Base-by-base conservation (phyloP, 2,797 vertebrate species). In the Neopelma chrysocephalum region DNA sequence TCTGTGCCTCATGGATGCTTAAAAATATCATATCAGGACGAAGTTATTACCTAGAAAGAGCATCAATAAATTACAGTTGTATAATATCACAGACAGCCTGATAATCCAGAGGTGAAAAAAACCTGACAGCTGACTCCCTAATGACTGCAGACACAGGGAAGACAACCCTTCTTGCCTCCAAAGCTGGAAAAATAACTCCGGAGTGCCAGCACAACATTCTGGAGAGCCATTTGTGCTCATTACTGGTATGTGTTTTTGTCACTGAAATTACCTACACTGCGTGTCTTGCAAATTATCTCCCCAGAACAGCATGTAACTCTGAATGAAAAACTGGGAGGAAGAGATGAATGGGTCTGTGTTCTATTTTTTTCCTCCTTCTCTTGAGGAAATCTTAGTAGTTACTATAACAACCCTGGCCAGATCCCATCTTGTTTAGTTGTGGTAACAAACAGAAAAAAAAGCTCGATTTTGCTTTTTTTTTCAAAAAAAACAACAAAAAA, bases 331-430 rank as follows among this genome's bases (percentile, higher is more conserved):
- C 83, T 89, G 72, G 6, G 38, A 94, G 94, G 60, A 56, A 87
- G 60, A 87, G 82, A 96, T 97, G 96, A 98, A 97, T 94, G 96
- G 96, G 87, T 56, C 95, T 79, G 27, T 64, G 75, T 90, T 94
- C 97, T 96, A 94, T 93, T 97, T 97, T 95, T 94, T 91, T 36
- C 68, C 81, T 86, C 82, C 50, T 89, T 92, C 96, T 95, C 95
- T 80, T 88, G 93, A 97, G 96, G 97, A 97, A 97, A 89, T 97
- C 94, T 97, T 66, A 86, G 75, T 75, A 97, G 98, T 98, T 98
- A 97, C 98, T 97, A 97, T 98, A 97, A 98, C 98, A 98, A 98
- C 98, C 94, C 96, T 97, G 98, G 98, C 97, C 93, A 48, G 91
- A 82, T 86, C 96, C 97, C 97, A 97, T 96, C 97, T 94, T 94